Conservation (phyloP, 2,113 vertebrate genomes). For the Butorides virescens region DNA sequence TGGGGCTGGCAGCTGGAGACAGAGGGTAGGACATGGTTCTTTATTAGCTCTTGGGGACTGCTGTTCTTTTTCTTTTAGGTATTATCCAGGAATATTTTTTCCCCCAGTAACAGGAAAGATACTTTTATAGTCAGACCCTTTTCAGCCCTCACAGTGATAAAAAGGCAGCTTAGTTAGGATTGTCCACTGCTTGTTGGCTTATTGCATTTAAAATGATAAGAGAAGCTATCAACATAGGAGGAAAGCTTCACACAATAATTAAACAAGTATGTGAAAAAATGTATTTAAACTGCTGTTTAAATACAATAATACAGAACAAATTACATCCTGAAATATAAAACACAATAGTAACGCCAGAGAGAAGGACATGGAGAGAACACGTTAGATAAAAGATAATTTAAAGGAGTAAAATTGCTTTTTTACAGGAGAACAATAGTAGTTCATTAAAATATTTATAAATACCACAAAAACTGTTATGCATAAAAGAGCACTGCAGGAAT, state of each 20-base stretch:
- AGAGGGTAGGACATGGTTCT: not conserved
- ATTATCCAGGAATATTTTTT: not conserved
- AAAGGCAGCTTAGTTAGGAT: not conserved
- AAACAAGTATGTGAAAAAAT: not conserved
- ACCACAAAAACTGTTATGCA: not conserved
- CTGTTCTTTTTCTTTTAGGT: not conserved
- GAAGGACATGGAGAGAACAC: not conserved
- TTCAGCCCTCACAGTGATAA: not conserved
- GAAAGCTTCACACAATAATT: not conserved
- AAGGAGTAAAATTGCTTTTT: not conserved
- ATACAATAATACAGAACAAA: not conserved
- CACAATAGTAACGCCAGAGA: not conserved
- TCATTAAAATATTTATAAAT: conserved; percentile 2
- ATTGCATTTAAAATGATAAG: not conserved
- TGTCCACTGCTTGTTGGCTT: not conserved
- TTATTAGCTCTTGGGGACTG: not conserved
- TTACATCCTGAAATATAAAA: not conserved
- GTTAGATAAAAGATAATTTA: not conserved
- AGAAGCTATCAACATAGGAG: not conserved
- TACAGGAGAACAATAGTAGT: not conserved
- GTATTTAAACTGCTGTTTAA: not conserved
- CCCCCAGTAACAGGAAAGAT: not conserved
- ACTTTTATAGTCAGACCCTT: not conserved
- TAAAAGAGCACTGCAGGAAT: not conserved
- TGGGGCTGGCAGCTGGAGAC: not conserved